A percentile compares a stretch with the other conserved stretches of the same genome.
Conservation (phyloP, 2,888 invertebrate species). For the Dryobota labecula region DNA sequence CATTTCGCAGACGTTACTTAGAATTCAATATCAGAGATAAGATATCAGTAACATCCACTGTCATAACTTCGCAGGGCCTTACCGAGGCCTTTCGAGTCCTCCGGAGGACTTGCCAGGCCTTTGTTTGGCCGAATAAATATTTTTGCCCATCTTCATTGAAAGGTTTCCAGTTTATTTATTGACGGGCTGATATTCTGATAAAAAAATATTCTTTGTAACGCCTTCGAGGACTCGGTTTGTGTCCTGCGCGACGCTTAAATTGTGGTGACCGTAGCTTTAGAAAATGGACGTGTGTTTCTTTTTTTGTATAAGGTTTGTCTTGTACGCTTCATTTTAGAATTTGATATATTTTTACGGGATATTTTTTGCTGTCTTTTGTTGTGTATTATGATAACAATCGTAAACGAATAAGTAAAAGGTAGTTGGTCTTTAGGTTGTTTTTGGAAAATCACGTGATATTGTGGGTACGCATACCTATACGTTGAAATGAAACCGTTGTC, state of each 20-base stretch:
- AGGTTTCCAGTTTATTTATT: conserved; percentile 72
- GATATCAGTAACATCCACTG: conserved; percentile 63
- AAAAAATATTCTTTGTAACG: conserved; percentile 66
- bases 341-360: conserved; percentile 5
- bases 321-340: conserved; percentile 24
- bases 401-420: background rate
- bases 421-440: background rate
- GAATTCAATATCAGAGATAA: conserved; percentile 68
- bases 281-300: conserved; percentile 38
- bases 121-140: conserved; percentile 67
- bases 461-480: background rate
- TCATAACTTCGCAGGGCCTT: conserved; percentile 60
- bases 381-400: background rate
- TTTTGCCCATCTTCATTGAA: conserved; percentile 62
- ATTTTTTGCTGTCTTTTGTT: conserved; percentile 4
- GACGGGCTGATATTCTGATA: conserved; percentile 64
- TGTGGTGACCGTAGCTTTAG: conserved; percentile 47
- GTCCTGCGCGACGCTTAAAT: conserved; percentile 54
- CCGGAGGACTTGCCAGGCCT: conserved; percentile 47
- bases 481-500: background rate
- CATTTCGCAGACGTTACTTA: conserved; percentile 61
- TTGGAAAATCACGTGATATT: no score
- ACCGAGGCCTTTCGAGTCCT: conserved; percentile 41
- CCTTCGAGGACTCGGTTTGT: conserved; percentile 33
- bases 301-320: conserved; percentile 39